Conservation (phyloP, 2,797 vertebrate genomes). For the Anguilla pacifica region DNA sequence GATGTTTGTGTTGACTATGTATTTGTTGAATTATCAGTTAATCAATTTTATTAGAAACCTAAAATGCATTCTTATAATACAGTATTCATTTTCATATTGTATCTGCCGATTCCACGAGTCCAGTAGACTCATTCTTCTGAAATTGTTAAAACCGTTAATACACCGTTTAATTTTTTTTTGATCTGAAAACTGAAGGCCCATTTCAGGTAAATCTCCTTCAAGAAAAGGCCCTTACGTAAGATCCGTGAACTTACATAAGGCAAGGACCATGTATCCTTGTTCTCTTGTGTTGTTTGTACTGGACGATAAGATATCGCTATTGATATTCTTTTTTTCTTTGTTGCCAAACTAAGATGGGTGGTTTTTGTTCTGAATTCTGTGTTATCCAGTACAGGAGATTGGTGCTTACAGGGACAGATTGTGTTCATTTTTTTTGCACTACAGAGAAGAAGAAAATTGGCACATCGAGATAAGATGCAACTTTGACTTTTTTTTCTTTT, state of each 20-base stretch:
- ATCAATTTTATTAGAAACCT: too few species aligned
- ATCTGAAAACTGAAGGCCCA: neutral
- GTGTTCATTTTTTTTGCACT: neutral
- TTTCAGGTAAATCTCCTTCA: neutral
- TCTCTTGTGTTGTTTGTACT: neutral
- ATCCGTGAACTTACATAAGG: neutral
- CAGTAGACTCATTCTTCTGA: neutral
- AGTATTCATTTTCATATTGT: neutral
- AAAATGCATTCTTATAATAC: neutral
- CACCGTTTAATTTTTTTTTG: neutral
- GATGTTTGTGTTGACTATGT: neutral
- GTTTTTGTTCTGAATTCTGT: neutral
- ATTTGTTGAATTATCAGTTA: neutral
- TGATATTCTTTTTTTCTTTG: neutral
- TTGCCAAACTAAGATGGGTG: neutral
- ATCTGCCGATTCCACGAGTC: neutral
- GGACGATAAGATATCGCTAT: neutral
- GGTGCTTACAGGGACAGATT: neutral
- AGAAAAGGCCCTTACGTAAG: neutral
- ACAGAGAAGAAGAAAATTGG: neutral
- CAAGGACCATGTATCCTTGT: neutral
- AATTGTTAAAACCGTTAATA: neutral
- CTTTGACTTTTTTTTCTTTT: neutral
- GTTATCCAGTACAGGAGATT: neutral
- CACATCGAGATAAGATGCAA: neutral